These are phyloP conservation scores for Condylura cristata DNA, from an alignment of 2,113 vertebrate species.

Conservation along the genomic window DNA sequence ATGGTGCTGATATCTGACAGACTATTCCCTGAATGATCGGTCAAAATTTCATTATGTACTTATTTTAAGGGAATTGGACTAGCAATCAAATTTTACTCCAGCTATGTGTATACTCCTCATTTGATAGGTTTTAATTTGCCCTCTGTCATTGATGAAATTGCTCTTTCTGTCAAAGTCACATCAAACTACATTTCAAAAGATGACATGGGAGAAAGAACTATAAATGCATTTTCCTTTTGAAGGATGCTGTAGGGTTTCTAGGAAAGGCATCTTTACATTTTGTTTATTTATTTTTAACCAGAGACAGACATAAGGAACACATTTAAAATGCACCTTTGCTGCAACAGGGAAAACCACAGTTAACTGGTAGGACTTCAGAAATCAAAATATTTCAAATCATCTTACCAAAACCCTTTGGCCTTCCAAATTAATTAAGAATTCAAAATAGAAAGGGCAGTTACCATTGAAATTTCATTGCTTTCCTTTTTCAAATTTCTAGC, in stretches of 20 bases:
- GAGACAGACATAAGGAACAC: slow-evolving; percentile 18
- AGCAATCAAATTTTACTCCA: slow-evolving; percentile 8
- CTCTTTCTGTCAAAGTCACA: slow-evolving; percentile 4
- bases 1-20: background rate
- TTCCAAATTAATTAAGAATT: slow-evolving; percentile 33
- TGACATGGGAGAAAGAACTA: background rate
- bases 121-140: background rate
- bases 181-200: slow-evolving; percentile 53
- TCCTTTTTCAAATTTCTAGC: slow-evolving; percentile 14
- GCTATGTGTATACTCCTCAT: background rate
- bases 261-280: slow-evolving; percentile 9
- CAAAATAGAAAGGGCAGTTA: background rate
- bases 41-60: background rate
- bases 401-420: background rate
- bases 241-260: background rate
- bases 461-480: background rate
- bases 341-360: background rate
- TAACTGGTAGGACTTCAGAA: slow-evolving; percentile 1
- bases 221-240: slow-evolving; percentile 37
- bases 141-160: slow-evolving; percentile 55
- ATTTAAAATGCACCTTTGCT: background rate
- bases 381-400: background rate
- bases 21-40: background rate
- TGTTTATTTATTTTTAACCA: background rate
- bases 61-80: background rate